Evolutionary conservation across 1,140 invertebrate species (phyloP), one percentile per base, ranked within the genome.

Genomic region (Drosophila dunni): DNA sequence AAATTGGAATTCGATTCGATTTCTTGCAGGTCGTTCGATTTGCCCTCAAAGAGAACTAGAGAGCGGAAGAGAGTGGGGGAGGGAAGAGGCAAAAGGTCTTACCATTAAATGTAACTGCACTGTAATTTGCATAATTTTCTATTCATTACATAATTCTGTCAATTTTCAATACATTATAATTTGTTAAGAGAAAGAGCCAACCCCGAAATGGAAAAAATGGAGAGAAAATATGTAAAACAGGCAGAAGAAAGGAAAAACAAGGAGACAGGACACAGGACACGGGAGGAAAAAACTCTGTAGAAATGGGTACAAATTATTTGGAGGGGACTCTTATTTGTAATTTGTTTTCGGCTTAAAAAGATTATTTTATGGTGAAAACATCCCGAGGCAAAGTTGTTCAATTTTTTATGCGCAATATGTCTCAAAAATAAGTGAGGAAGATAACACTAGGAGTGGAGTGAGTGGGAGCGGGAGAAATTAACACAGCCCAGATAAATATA

Each of bases 141-240:
- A 92, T 91, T 92, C 90, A 92, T 91, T 91, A 92, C 81, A 92
- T 88, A 91, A 92, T 91, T 90, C 76, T 91, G 91, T 91, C 91
- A 92, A 92, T 92, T 92, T 91, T 76, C 84, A 91, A 92, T 91
- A 91, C 91, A 85, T 91, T 91, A 88, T 91, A 92, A 88, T 91
- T 90, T 91, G 82, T 84, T 90, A 78, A 79, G 67, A 73, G 71
- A 78, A 81, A 67, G 51, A 72, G 68, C 66, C 69, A 78, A 71
- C 66, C 75, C 53, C 60, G 38, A 24, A 17, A 40, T 46, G 40
- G 15, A 38, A 65, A 66, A 48, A 53, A 44, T 1, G 17, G 33
- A 46, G 17, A 54, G 53, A 56, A 54, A 69, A 74, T 11, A 36
- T 34, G 46, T 40, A 65, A 54, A 67, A 68, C 53, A 82, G 77